phyloP scores from a whole-genome alignment of 2,113 vertebrate species.

The Hippoglossus stenolepis region DNA sequence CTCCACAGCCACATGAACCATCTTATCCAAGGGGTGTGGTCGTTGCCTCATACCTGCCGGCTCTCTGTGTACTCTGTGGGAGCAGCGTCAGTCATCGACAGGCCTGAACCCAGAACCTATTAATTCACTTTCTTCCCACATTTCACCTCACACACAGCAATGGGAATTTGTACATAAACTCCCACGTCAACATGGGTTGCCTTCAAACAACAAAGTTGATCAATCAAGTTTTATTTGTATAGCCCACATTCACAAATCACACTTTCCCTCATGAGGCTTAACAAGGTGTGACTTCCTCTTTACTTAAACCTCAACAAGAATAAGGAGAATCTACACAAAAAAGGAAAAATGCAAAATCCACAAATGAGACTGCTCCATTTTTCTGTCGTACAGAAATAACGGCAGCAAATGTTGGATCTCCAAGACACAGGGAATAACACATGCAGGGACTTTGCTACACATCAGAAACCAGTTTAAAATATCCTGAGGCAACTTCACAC shows the following conservation, averaged over 20 bases:
- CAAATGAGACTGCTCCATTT: no score
- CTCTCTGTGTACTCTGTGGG: no score
- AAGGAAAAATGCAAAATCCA: no score
- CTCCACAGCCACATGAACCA: neutral
- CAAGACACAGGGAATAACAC: neutral
- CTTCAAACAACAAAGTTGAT: no score
- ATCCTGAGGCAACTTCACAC: constrained; percentile 15
- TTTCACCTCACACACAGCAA: neutral
- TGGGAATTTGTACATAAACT: no score
- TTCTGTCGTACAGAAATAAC: neutral
- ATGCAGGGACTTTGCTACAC: constrained; percentile 1
- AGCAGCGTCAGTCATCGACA: neutral
- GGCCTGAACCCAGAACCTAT: constrained; percentile 9
- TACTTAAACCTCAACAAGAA: no score
- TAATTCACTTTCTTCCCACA: neutral
- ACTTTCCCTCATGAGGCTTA: no score
- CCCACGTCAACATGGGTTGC: no score
- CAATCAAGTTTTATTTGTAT: no score
- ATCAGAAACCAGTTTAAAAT: constrained; percentile 11
- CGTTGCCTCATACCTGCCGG: neutral
- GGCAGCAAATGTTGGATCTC: neutral
- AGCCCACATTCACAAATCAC: no score
- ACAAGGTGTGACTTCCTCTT: no score
- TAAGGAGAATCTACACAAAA: no score
- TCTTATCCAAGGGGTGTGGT: constrained; percentile 6